Evolutionary conservation across 2,113 vertebrate species (phyloP), one percentile per base, ranked within the genome.

Genomic region (Naja naja): DNA sequence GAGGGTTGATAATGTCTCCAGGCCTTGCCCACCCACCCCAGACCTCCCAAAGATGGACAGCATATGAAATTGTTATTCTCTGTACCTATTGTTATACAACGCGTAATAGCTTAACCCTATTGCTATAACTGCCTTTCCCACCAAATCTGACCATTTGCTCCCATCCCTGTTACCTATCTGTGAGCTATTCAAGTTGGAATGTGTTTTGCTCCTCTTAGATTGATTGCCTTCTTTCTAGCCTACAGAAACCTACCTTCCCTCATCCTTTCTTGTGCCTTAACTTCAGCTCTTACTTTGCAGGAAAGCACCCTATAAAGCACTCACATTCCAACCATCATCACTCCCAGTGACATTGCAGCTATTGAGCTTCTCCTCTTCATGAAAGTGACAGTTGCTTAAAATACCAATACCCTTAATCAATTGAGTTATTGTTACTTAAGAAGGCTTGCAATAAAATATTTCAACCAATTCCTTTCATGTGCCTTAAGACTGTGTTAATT

Each of bases 81-180:
- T 25, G 22, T 49, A 52, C n/a, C 58, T 94, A 88, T 93, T 93
- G 20, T 91, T 58, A 27, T 27, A 86, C 89, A 92, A 45, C 34
- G 49, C 47, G 90, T 91, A 91, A 87, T 43, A 64, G 8, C 34
- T 7, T 5, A 90, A 8, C 12, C 89, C 1, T 12, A 54, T 74
- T 88, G 94, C 91, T 94, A 74, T 88, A 10, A 5, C 3, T 6
- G 10, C 87, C 54, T 93, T 92, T 58, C 93, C 7, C 93, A 64
- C 10, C 27, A 34, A 74, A 74, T 74, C 14, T 74, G 69, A 39
- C 5, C 3, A 34, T 74, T 74, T 16, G 34, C 5, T 14, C 14
- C 14, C 5, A 18, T 0, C n/a, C n/a, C 25, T 30, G 30, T 64
- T 64, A 64, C 60, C 69, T 34, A 81, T 34, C n/a, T 39, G 34